Evolutionary conservation across 2,888 invertebrate species (phyloP), one percentile per base, ranked within the genome.

Genomic region (Oscheius sp.): DNA sequence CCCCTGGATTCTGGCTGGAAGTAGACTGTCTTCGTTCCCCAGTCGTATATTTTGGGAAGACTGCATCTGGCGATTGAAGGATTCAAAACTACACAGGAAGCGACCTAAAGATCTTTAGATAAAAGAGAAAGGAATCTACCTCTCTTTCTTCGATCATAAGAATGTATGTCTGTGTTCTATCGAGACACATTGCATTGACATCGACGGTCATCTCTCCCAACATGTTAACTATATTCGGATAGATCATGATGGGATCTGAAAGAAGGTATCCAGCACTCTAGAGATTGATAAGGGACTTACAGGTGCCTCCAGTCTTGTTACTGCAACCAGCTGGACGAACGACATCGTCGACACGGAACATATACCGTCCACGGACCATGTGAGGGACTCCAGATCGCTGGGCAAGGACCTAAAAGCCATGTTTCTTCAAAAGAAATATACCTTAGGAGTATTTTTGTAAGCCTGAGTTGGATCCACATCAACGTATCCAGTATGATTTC

Each of bases 201-300:
- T 96, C 95, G 32, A 98, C 94, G 64, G 95, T 91, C 0, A 94
- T 94, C 1, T 96, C 97, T 12, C 97, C 97, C 2, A 32, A 17
- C 96, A 97, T 96, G 87, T 94, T 95, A 2, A 95, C 96, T 85
- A 93, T 94, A 87, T 95, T 94, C 0, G 95, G 95, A 0, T 85
- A 84, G 76, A 86, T 83, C 73, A 86, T 77, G 41, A 86, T 81
- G 2, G 86, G 86, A 63, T 81, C 83, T 83, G 68, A 63, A 47
- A 49, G 2, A 33, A 28, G 41, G 20, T 14, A 12, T 9, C 14
- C 12, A 41, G 14, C 20, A 4, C 14, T 20, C n/a, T 12, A 36
- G 14, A 36, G 41, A 12, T 12, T 17, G 12, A 12, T 6, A 12
- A 41, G 20, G 14, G n/a, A 73, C 77, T 74, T 41, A 84, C 83